phyloP scores from a whole-genome alignment of 2,113 vertebrate species.

The Calypte anna region DNA sequence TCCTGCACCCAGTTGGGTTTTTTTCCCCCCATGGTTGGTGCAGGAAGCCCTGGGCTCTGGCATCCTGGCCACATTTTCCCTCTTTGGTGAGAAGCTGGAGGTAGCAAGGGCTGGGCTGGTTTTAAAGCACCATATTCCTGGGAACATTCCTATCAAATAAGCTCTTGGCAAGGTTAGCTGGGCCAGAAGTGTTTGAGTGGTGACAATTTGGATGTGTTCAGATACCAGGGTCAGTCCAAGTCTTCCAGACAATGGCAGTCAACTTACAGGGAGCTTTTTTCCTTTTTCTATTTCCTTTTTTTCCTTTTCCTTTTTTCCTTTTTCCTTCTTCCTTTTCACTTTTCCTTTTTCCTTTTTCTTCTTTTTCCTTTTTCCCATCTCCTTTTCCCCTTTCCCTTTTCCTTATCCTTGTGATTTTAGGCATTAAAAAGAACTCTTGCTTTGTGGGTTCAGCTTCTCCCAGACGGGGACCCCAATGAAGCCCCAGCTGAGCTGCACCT shows the following conservation, averaged over 20 bases:
- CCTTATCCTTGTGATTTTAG: neutral
- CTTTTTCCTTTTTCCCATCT: no score
- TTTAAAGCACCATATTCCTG: conserved; percentile 39
- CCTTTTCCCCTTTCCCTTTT: no score
- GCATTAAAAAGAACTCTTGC: accelerated
- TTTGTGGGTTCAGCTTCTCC: neutral
- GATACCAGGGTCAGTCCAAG: neutral
- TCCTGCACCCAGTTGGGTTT: neutral
- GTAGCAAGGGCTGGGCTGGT: neutral
- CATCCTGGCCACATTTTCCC: neutral
- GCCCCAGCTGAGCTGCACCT: neutral
- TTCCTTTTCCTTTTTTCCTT: no score
- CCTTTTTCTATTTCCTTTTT: no score
- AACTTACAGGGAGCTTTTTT: neutral
- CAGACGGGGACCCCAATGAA: accelerated
- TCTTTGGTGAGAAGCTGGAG: neutral
- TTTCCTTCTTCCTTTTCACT: no score
- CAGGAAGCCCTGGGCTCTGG: neutral
- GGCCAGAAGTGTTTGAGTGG: neutral
- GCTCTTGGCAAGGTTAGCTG: conserved; percentile 7
- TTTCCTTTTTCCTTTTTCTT: no score
- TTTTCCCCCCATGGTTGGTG: neutral
- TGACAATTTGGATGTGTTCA: neutral
- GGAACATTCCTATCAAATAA: conserved; percentile 18
- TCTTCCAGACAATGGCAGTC: neutral